Evolutionary conservation across 2,797 vertebrate species (phyloP).

Genomic region (Malacoctenus gilli): DNA sequence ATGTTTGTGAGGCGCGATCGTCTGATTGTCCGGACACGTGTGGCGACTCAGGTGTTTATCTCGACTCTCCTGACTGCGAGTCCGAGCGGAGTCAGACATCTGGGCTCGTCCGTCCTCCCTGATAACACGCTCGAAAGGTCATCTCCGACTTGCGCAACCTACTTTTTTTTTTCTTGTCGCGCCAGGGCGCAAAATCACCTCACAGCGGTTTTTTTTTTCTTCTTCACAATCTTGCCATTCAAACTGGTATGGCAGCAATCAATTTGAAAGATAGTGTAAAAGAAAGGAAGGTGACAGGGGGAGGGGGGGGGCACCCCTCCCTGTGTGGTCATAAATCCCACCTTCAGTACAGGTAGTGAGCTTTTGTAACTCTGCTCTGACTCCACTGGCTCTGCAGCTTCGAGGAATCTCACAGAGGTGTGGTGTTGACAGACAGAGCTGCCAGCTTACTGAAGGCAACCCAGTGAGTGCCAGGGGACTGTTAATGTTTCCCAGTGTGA

Average conservation of each 20-base stretch:
- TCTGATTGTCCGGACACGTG: constrained; percentile 12
- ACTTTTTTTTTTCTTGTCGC: constrained; percentile 13
- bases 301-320: too few species aligned
- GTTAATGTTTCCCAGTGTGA: constrained; percentile 32
- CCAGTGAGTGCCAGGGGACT: constrained; percentile 29
- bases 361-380: constrained; percentile 19
- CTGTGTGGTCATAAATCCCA: constrained; percentile 7
- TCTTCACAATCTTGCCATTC: constrained; percentile 10
- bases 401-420: constrained; percentile 53
- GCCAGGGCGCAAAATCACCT: constrained; percentile 5
- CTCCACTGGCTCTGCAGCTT: constrained; percentile 49
- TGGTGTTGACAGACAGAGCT: constrained; percentile 31
- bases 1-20: too few species aligned
- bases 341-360: not conserved
- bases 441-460: constrained; percentile 19
- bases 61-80: not conserved
- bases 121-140: constrained; percentile 42
- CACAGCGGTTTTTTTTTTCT: not conserved
- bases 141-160: constrained; percentile 23
- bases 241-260: not conserved
- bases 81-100: constrained; percentile 28
- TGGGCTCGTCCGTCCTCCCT: constrained; percentile 20
- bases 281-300: not conserved
- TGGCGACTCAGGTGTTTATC: constrained; percentile 4
- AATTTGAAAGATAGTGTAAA: constrained; percentile 5